Conservation (phyloP, 2,888 invertebrate species). For the Dynastes tityus region DNA sequence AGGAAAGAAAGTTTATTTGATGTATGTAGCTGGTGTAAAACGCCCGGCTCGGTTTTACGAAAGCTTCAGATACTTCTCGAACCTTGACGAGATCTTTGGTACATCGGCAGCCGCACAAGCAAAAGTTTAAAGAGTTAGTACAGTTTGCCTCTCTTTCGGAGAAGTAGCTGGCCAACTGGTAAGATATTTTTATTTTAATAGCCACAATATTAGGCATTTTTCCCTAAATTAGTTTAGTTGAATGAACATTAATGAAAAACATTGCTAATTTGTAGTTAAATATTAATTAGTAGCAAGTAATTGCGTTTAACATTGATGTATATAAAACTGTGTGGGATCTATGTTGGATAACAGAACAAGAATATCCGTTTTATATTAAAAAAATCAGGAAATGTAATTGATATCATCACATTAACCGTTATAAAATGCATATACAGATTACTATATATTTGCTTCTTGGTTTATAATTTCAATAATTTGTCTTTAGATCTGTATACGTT, state of each 20-base stretch:
- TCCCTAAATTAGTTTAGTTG: neutral
- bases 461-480: neutral
- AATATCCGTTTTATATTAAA: slow-evolving; percentile 21
- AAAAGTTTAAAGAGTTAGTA: slow-evolving; percentile 41
- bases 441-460: neutral
- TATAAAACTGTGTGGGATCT: slow-evolving; percentile 4
- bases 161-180: slow-evolving; percentile 49
- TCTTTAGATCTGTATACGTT: too few relatives aligned
- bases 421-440: neutral
- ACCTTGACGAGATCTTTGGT: slow-evolving; percentile 42
- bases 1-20: slow-evolving; percentile 40
- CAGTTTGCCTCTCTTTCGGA: slow-evolving; percentile 48
- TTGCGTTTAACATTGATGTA: neutral
- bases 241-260: too few relatives aligned
- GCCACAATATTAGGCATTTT: slow-evolving; percentile 4
- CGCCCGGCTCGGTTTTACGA: slow-evolving; percentile 32
- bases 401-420: neutral
- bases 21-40: slow-evolving; percentile 22
- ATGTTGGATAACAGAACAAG: neutral
- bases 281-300: neutral
- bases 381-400: slow-evolving; percentile 26
- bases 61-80: slow-evolving; percentile 44
- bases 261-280: neutral
- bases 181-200: slow-evolving; percentile 35
- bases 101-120: slow-evolving; percentile 21